A percentile compares a stretch with the other conserved stretches of the same genome.
phyloP scores from a whole-genome alignment of 2,113 vertebrate species.

The Hemibagrus wyckioides region DNA sequence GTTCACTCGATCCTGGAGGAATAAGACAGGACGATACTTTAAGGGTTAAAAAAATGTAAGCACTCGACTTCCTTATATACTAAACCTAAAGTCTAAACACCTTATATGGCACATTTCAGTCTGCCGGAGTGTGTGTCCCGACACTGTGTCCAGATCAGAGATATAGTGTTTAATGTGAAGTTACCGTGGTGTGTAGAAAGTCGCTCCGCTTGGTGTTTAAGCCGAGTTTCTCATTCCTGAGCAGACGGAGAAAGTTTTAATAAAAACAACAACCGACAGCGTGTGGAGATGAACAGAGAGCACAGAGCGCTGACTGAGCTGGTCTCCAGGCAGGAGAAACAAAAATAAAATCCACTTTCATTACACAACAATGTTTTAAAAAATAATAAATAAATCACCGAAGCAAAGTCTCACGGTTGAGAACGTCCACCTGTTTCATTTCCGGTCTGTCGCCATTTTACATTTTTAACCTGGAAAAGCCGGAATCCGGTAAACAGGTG shows the following conservation, averaged over 20 bases:
- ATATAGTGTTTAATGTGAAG: background rate
- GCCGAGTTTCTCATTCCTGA: background rate
- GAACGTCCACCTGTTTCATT: constrained; percentile 70
- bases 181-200: background rate
- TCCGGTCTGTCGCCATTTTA: constrained; percentile 69
- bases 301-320: background rate
- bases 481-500: constrained; percentile 27
- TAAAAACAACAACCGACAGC: background rate
- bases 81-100: background rate
- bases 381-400: background rate
- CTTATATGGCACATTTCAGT: background rate
- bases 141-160: background rate
- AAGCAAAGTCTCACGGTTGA: background rate
- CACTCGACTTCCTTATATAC: background rate
- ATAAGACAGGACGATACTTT: background rate
- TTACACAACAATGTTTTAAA: background rate
- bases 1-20: background rate
- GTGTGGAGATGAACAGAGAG: background rate
- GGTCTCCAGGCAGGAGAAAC: background rate
- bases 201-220: background rate
- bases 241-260: background rate
- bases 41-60: background rate
- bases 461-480: constrained; percentile 59
- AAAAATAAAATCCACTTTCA: background rate
- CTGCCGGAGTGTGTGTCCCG: background rate